A percentile compares a stretch with the other conserved stretches of the same genome.
These are phyloP conservation scores for Cladopsammia gracilis DNA, from an alignment of 64 coral and sea anemone genomes.

Conservation along the genomic window DNA sequence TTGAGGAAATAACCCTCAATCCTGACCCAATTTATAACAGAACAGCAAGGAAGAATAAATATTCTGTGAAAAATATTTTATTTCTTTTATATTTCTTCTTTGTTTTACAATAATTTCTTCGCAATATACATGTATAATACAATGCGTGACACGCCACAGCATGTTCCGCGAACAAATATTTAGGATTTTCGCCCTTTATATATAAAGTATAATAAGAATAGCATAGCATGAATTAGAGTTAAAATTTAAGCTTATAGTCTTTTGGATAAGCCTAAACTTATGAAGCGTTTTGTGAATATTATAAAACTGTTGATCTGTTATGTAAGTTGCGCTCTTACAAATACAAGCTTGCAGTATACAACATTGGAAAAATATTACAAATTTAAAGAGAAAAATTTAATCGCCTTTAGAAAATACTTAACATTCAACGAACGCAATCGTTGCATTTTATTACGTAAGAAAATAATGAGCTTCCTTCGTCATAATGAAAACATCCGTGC, in stretches of 20 bases:
- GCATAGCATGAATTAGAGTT: too few relatives aligned
- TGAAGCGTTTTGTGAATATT: background rate
- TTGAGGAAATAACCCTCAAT: background rate
- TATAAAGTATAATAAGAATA: background rate
- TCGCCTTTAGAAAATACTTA: background rate
- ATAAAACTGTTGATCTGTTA: background rate
- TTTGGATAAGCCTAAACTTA: background rate
- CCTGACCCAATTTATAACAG: background rate
- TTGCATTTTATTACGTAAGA: slow-evolving; percentile 28
- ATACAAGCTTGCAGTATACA: background rate
- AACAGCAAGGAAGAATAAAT: background rate
- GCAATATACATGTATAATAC: background rate
- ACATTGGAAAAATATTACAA: background rate
- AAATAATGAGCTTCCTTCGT: background rate
- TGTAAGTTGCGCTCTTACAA: background rate
- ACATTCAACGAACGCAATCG: slow-evolving; percentile 14
- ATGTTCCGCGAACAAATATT: background rate
- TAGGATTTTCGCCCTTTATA: background rate
- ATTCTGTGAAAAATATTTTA: slow-evolving; percentile 1
- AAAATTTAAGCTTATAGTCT: too few relatives aligned
- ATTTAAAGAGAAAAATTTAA: background rate
- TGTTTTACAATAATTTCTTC: slow-evolving; percentile 28
- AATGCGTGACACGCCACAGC: background rate
- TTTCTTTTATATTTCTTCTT: slow-evolving; percentile 6
- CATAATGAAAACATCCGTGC: slow-evolving; percentile 29